Base-by-base conservation (phyloP, 1,140 invertebrate species). In the Octopus sinensis region DNA sequence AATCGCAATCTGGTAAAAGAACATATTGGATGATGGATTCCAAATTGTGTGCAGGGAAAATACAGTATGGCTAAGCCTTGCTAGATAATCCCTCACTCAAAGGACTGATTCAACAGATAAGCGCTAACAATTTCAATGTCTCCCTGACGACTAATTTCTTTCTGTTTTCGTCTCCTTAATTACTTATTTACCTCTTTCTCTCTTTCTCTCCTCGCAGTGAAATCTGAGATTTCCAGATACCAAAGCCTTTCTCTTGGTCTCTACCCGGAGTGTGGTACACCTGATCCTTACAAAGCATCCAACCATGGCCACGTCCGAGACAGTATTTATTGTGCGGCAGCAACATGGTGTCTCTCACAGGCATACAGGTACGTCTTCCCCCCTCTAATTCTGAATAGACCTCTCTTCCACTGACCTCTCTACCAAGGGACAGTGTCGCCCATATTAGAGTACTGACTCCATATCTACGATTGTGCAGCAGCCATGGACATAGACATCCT, bases 271-370 rank as follows among this genome's bases (percentile, higher is more conserved):
- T 91, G 96, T 86, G 97, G 96, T 54, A 94, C 92, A 12, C 76
- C 80, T 23, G 82, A 83, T 43, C 85, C 86, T 84, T 95, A 97
- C 85, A 91, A 91, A 85, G 93, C 96, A 82, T 96, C 95, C 53
- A 43, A 43, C 30, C 30, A 43, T 43, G 30, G 30, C 30, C 96
- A 96, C 91, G 94, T 99, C 0, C 92, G 97, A 86, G 97, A 99
- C 86, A 98, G 96, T 91, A 95, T 99, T 86, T 99, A 99, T 91
- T 99, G 97, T 93, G 96, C 97, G 71, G 93, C 96, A 56, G 95
- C 97, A 30, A 93, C 98, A 76, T 99, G 98, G 98, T 96, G 96
- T 85, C 92, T 99, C 43, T 96, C 97, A 91, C 97, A 98, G 91
- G 96, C 97, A 5, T 99, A 99, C 90, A 95, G 96, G 95, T 96